Evolutionary conservation across 2,797 vertebrate species (phyloP), one percentile per base, ranked within the genome.

Genomic region (Hippopotamyrus pictus): DNA sequence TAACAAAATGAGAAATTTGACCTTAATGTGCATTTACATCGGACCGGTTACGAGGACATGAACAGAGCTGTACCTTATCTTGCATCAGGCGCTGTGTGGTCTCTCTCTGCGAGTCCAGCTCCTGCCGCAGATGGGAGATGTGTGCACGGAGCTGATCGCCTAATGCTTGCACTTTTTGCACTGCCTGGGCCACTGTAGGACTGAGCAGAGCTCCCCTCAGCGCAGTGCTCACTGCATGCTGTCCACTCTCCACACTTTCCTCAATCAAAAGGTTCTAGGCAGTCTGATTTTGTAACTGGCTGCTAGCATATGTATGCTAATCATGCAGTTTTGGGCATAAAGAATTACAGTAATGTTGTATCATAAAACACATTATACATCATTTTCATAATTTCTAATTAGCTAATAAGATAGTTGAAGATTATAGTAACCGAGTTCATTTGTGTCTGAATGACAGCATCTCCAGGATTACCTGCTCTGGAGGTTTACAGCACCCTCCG

Each of bases 101-200:
- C 33, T 92, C 90, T 82, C 90, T 95, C 89, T 94, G 95, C 8
- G 92, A 93, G 44, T 94, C 92, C 1, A 95, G 82, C 90, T 95
- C 88, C 29, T 93, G 92, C 48, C 93, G 92, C 29, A 97, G 93
- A 86, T 91, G 92, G 17, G 37, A 76, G 2, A 96, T 90, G 59
- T 92, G 90, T 17, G 88, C 90, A 90, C 95, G 95, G 76, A 95
- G 29, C 2, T 93, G 94, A 90, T 94, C 93, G 84, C 92, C 93
- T 48, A 95, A 91, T 6, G 89, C 90, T 51, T 89, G 92, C 90
- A 97, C 93, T 83, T 88, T 85, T 3, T 17, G 54, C 0, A 97
- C 90, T 0, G 90, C 90, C 1, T 91, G 93, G 17, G 91, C 88
- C 82, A 93, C 90, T 76, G 96, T 93, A 29, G 92, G 87, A 29